Evolutionary conservation across 2,888 invertebrate genomes (phyloP).

Genomic region (Synanthedon vespiformis): DNA sequence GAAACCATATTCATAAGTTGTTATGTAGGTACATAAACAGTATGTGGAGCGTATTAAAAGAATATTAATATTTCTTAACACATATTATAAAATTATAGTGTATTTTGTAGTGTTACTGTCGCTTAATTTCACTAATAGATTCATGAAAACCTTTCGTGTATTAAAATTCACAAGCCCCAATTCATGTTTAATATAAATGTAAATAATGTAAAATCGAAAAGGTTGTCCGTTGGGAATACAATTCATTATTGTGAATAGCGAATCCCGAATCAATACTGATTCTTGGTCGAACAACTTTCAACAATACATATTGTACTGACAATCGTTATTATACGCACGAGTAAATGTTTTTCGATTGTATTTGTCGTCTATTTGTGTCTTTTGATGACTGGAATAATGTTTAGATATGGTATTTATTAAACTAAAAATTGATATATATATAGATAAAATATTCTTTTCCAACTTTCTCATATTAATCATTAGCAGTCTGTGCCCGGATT

Average conservation of each 20-base stretch:
- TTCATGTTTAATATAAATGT: slow-evolving; percentile 49
- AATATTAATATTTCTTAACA: too few species aligned
- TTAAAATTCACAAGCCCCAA: slow-evolving; percentile 25
- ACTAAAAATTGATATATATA: too few species aligned
- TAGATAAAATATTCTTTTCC: too few species aligned
- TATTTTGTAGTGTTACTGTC: too few species aligned
- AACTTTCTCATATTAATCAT: too few species aligned
- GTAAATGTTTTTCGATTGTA: neutral
- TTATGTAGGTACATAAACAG: too few species aligned
- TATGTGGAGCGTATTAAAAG: too few species aligned
- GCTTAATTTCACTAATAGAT: too few species aligned
- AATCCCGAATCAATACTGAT: slow-evolving; percentile 32
- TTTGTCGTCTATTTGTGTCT: neutral
- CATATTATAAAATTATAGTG: too few species aligned
- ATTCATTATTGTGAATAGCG: slow-evolving; percentile 24
- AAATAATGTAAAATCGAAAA: slow-evolving; percentile 28
- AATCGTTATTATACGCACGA: neutral
- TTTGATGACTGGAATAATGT: too few species aligned
- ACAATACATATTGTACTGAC: neutral
- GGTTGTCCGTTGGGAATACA: slow-evolving; percentile 28
- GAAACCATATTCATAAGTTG: neutral
- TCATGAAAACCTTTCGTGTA: slow-evolving; percentile 5
- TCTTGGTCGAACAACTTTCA: slow-evolving; percentile 16
- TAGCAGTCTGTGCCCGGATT: too few species aligned
- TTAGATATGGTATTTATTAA: too few species aligned